These are phyloP conservation scores for Haliclona indistincta DNA, from an alignment of 37 sponge, comb jelly and placozoan species.

Conservation along the genomic window DNA sequence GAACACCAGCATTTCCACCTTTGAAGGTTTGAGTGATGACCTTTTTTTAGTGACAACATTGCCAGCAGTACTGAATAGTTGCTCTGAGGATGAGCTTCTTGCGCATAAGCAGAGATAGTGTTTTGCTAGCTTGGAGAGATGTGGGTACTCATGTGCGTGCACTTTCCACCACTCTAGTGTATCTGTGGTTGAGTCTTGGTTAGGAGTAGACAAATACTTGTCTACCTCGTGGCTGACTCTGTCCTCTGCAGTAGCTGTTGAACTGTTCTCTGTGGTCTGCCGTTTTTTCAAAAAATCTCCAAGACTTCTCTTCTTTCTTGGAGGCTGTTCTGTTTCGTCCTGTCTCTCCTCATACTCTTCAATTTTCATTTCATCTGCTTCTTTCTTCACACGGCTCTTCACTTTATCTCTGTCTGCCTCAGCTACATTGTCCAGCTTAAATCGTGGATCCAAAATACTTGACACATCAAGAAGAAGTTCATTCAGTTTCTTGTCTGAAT, in stretches of 20 bases:
- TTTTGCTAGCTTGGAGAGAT: background rate
- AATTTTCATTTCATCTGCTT: no score
- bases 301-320: background rate
- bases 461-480: no score
- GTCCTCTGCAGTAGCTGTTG: background rate
- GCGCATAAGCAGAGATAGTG: constrained; percentile 3
- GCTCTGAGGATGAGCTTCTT: constrained; percentile 3
- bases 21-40: background rate
- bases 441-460: no score
- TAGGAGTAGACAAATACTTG: no score
- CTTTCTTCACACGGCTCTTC: no score
- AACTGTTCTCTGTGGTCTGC: background rate
- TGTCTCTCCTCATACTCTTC: background rate
- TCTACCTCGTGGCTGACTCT: no score
- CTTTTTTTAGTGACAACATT: background rate
- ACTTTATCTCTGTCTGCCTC: no score
- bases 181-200: no score
- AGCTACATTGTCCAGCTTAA: no score
- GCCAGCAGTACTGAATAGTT: constrained; percentile 7
- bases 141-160: background rate
- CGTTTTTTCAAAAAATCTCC: background rate
- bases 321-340: background rate
- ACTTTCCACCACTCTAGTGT: background rate
- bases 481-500: no score
- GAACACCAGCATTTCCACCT: constrained; percentile 5